Evolutionary conservation across 2,888 invertebrate species (phyloP), one percentile per base, ranked within the genome.

Genomic region (Myathropa florea): DNA sequence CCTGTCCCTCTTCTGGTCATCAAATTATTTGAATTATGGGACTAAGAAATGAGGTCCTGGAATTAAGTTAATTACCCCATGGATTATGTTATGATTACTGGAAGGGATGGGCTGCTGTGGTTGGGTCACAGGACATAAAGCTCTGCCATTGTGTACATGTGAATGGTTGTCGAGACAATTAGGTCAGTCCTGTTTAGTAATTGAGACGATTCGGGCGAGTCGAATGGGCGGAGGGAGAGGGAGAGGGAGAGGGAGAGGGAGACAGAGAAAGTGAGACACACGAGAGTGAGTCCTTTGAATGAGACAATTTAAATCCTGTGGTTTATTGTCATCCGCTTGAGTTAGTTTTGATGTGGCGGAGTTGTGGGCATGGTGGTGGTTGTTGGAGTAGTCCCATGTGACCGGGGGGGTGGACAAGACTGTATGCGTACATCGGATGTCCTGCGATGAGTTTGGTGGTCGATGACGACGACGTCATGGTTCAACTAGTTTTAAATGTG

Each of bases 21-120:
- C 39, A 57, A 78, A 86, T 86, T 82, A 82, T 86, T 82, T 75
- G 81, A 86, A 83, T 86, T 73, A 83, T 86, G 70, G 70, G 73
- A 46, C 83, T 73, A 77, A 77, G 81, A 78, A 86, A 86, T 83
- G 73, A 83, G 77, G 83, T 79, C 60, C 70, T 67, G 55, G 78
- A 73, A 79, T 78, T 83, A 83, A 78, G 78, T 65, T 75, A 85
- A 86, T 86, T 86, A 71, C 73, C 39, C 70, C 55, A 55, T 30
- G 83, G 83, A 78, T 86, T 83, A 65, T 57, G 63, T 61, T 70
- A 70, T 78, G 63, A 70, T 64, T 79, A 68, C 60, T 61, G 26
- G 39, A 12, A 12, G 30, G 60, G 60, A 33, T 26, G 26, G 70
- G 70, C 23, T 14, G 24, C 28, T 23, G 39, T 21, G 30, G 46